Conservation (phyloP, 2,797 vertebrate genomes). For the Corythornis leucogaster region DNA sequence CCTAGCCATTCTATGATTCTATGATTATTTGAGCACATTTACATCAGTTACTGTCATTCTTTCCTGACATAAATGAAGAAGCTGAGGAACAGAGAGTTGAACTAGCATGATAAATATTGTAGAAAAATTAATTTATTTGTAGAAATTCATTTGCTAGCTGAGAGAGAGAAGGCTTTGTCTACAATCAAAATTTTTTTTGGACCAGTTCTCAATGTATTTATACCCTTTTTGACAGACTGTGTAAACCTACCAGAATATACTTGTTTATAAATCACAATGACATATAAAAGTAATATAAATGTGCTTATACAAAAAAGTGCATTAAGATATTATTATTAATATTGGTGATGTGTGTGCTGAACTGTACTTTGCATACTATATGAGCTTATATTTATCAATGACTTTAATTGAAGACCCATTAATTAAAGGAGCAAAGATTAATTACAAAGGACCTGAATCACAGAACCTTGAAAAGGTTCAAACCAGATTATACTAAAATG, state of each 20-base stretch:
- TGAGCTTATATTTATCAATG: constrained; percentile 18
- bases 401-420: neutral
- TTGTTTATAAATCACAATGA: neutral
- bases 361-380: neutral
- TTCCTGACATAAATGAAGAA: neutral
- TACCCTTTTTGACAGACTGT: neutral
- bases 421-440: neutral
- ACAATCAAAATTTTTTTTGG: neutral
- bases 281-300: neutral
- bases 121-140: neutral
- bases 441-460: constrained; percentile 17
- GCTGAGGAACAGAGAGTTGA: neutral
- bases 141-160: neutral
- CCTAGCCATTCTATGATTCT: too few relatives aligned
- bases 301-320: neutral
- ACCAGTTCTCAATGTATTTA: neutral
- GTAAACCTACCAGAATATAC: neutral
- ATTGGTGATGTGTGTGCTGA: neutral
- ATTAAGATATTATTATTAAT: neutral
- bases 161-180: neutral
- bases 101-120: neutral
- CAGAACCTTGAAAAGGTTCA: constrained; percentile 41
- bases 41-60: neutral
- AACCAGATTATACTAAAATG: neutral
- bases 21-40: neutral